A percentile compares a stretch with the other conserved stretches of the same genome.
phyloP scores from a whole-genome alignment of 1,140 invertebrate species.

The Eufriesea mexicana region DNA sequence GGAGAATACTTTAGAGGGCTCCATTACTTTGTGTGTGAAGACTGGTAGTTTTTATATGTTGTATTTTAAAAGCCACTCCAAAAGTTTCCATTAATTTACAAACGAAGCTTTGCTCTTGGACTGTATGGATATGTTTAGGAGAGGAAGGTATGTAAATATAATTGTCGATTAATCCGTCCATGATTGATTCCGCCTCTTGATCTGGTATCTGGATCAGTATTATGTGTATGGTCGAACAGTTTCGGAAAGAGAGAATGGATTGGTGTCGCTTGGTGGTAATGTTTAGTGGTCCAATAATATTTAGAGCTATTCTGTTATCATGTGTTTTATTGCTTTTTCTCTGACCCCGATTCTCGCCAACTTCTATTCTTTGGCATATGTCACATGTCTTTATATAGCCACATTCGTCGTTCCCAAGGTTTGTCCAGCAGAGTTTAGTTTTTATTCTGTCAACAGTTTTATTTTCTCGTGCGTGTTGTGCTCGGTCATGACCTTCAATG shows the following conservation, averaged over 20 bases:
- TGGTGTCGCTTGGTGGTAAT: slow-evolving; percentile 32
- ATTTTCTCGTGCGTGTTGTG: background rate
- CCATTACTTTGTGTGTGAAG: slow-evolving; percentile 66
- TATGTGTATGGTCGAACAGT: slow-evolving; percentile 68
- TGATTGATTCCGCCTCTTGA: slow-evolving; percentile 54
- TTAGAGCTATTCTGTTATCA: slow-evolving; percentile 13
- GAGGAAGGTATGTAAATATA: slow-evolving; percentile 64
- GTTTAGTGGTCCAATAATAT: slow-evolving; percentile 4
- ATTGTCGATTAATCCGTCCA: slow-evolving; percentile 52
- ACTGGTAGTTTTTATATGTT: slow-evolving; percentile 60
- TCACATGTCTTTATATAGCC: background rate
- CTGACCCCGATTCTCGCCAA: background rate
- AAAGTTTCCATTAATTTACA: slow-evolving; percentile 60
- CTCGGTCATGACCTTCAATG: too few species aligned
- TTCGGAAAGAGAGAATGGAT: slow-evolving; percentile 67
- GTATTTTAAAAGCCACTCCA: slow-evolving; percentile 61
- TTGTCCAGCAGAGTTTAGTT: background rate
- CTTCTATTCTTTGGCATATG: background rate
- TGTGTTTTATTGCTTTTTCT: background rate
- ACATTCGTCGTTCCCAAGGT: background rate
- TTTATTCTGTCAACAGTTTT: background rate
- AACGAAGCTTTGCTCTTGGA: slow-evolving; percentile 62
- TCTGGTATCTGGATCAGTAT: slow-evolving; percentile 47
- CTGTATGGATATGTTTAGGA: slow-evolving; percentile 24
- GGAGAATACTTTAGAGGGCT: slow-evolving; percentile 62